A percentile compares a stretch with the other conserved stretches of the same genome.
Conservation (phyloP, 2,888 invertebrate genomes). For the Quadriops clusia region DNA sequence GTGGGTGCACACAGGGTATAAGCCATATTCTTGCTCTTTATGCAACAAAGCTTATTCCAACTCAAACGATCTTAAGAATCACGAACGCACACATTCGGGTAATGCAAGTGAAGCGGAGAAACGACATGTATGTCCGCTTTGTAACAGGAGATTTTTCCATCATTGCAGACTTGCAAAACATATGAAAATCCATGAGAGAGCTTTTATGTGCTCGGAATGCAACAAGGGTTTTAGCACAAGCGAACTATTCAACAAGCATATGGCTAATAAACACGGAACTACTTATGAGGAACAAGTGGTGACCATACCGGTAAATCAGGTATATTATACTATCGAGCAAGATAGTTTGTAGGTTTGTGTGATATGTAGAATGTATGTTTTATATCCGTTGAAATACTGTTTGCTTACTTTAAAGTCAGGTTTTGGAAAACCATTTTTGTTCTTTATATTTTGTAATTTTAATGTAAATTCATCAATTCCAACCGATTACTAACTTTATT, state of each 20-base stretch:
- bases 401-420: no score
- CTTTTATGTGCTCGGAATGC: slow-evolving; percentile 25
- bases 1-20: slow-evolving; percentile 31
- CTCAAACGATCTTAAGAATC: slow-evolving; percentile 29
- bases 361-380: no score
- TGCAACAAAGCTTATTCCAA: slow-evolving; percentile 30
- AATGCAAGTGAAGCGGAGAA: slow-evolving; percentile 23
- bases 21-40: slow-evolving; percentile 27
- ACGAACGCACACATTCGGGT: slow-evolving; percentile 23
- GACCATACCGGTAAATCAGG: no score
- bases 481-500: no score
- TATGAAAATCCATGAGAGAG: slow-evolving; percentile 34
- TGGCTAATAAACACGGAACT: slow-evolving; percentile 21
- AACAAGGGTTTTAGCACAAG: slow-evolving; percentile 23
- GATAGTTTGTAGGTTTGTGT: no score
- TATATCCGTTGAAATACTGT: no score
- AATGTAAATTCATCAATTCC: no score
- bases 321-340: no score
- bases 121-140: slow-evolving; percentile 26
- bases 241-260: slow-evolving; percentile 23
- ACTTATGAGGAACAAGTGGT: slow-evolving; percentile 5
- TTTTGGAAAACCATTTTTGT: no score
- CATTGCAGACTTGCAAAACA: slow-evolving; percentile 40
- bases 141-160: slow-evolving; percentile 29
- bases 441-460: no score